Evolutionary conservation across 2,888 invertebrate genomes (phyloP), one percentile per base, ranked within the genome.

Genomic region (Bugula neritina): DNA sequence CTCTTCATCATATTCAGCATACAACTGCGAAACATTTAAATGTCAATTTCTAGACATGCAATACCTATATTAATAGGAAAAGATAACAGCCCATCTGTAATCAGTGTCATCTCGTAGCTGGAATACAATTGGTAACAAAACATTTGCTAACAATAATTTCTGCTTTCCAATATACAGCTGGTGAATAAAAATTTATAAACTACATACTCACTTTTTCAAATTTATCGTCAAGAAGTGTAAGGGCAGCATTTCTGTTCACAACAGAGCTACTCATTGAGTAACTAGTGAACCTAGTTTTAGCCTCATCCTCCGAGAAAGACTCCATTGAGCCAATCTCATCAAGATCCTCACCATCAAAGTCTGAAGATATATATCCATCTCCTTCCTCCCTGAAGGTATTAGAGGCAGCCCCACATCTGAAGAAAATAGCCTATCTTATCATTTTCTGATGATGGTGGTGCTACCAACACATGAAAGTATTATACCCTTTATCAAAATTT

Each of bases 221-320:
- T 77, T 90, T 87, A 77, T 92, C 90, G 85, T 97, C 97, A 0
- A 96, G 85, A 23, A 93, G 82, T 0, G 90, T 87, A 0, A 96
- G 86, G 10, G 93, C 91, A 71, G 93, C 89, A 84, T 93, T 94
- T 72, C 96, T 88, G 23, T 88, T 86, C 31, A 96, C 91, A 0
- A 94, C 91, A 76, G 94, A 94, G 35, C 94, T 94, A 0, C 91
- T 90, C 90, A 96, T 91, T 0, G 95, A 95, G 84, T 95, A 96
- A 78, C 92, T 91, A 0, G 96, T 94, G 84, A 95, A 95, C 10
- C 91, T 87, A 0, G 94, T 92, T 81, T 90, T 92, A 0, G 91
- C 91, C 82, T 94, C 93, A 71, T 80, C 80, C 43, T 79, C 77
- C 71, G 75, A 75, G 70, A 79, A 80, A 71, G 71, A 73, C 17